These are phyloP conservation scores for Clupea harengus DNA, from an alignment of 2,113 vertebrate genomes.

Conservation along the genomic window DNA sequence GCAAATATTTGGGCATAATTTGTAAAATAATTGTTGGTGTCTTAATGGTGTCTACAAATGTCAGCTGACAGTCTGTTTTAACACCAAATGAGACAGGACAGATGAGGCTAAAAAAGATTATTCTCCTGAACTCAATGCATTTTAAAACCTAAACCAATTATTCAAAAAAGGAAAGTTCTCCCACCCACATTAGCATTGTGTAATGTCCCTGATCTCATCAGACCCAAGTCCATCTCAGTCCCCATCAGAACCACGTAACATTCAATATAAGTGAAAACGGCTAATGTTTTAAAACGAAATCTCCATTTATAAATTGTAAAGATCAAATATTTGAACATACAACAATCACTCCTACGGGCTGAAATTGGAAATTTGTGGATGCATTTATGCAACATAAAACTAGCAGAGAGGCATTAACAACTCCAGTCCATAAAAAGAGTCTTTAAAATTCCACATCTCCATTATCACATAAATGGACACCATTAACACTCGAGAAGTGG, in stretches of 20 bases:
- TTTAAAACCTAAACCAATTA: constrained; percentile 78
- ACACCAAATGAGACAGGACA: constrained; percentile 75
- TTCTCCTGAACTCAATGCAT: constrained; percentile 67
- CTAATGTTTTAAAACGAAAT: constrained; percentile 37
- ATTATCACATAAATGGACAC: constrained; percentile 6
- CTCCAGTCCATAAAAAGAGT: background rate
- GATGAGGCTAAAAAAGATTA: constrained; percentile 66
- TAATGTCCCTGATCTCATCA: constrained; percentile 69
- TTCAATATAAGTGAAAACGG: constrained; percentile 35
- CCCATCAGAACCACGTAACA: constrained; percentile 62
- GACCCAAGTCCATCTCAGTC: constrained; percentile 71
- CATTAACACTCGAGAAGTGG: background rate
- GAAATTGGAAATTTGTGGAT: background rate
- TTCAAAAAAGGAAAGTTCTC: constrained; percentile 70
- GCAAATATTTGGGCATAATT: constrained; percentile 68
- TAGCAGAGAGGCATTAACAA: background rate
- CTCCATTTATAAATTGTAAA: constrained; percentile 47
- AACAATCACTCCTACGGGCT: constrained; percentile 19
- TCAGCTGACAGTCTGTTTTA: constrained; percentile 76
- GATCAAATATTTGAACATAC: constrained; percentile 47
- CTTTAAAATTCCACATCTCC: background rate
- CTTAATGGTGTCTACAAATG: constrained; percentile 76
- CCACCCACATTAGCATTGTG: constrained; percentile 74
- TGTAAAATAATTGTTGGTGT: constrained; percentile 72
- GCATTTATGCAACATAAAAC: constrained; percentile 12